phyloP scores from a whole-genome alignment of 2,113 vertebrate species.

The Psettodes erumei region DNA sequence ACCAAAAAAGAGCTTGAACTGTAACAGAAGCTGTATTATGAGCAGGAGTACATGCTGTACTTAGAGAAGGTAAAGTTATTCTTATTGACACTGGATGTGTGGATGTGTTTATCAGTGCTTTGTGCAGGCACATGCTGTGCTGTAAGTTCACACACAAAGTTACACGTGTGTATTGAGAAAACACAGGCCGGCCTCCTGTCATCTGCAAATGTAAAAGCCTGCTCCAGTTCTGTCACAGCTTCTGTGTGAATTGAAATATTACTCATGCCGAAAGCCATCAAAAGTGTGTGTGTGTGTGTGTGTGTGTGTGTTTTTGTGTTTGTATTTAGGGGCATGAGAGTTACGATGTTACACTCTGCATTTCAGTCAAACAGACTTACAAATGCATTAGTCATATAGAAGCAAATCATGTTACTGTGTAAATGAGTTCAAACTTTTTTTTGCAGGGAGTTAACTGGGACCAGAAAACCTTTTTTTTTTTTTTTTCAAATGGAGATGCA shows the following conservation, averaged over 20 bases:
- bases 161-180: constrained; percentile 14
- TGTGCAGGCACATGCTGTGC: no score
- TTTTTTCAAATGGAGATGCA: background rate
- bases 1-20: background rate
- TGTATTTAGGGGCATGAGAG: no score
- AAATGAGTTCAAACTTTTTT: background rate
- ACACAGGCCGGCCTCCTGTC: constrained; percentile 36
- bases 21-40: background rate
- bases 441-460: background rate
- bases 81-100: background rate
- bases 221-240: constrained; percentile 76
- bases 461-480: background rate
- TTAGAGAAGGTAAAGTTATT: background rate
- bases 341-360: background rate
- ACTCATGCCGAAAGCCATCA: constrained; percentile 66
- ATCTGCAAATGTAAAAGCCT: constrained; percentile 34
- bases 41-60: background rate
- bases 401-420: background rate
- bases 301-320: background rate
- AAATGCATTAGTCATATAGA: constrained; percentile 6
- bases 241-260: constrained; percentile 56
- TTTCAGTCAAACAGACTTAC: background rate
- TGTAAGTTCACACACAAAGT: background rate
- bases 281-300: background rate
- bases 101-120: background rate